Evolutionary conservation across 2,113 vertebrate species (phyloP), one percentile per base, ranked within the genome.

Genomic region (Megaleporinus macrocephalus): DNA sequence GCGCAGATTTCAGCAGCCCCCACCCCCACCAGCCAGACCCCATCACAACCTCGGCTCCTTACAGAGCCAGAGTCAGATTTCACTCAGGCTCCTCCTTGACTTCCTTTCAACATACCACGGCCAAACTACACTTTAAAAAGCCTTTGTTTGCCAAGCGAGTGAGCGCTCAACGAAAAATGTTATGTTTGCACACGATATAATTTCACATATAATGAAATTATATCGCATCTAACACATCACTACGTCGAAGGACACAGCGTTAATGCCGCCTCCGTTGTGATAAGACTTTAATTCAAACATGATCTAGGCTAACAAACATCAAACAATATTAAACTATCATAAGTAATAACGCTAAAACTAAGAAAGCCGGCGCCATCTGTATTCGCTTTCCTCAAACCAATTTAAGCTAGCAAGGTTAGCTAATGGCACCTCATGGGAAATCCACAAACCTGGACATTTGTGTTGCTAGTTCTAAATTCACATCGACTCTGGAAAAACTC

Each of bases 81-180:
- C 94, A 93, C 78, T 27, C 81, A 89, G 88, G 91, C 94, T 93
- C 94, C 94, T 91, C 94, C 93, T 94, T 88, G 89, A 90, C 93
- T 89, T 93, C 91, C 91, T 91, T 86, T 90, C 86, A 70, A 76
- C 88, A 82, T 87, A 73, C 89, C 76, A 69, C 90, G 89, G 84
- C 88, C 83, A 73, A 80, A 89, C 87, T 91, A 91, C 91, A 86
- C 82, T 81, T 86, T 83, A 69, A 83, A 86, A 7, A 61, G 57
- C 55, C 81, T 92, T 89, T 93, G 88, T 92, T 88, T 90, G 86
- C 86, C 89, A 92, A 91, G 92, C 90, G 80, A 62, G 73, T 47
- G 80, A 68, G 16, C 71, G 16, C 30, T 24, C 20, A 11, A n/a
- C n/a, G n/a, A 59, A 71, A 24, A 26, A 0, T 13, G 1, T 12